Evolutionary conservation across 1,140 invertebrate genomes (phyloP).

Genomic region (Ceratina japonica): DNA sequence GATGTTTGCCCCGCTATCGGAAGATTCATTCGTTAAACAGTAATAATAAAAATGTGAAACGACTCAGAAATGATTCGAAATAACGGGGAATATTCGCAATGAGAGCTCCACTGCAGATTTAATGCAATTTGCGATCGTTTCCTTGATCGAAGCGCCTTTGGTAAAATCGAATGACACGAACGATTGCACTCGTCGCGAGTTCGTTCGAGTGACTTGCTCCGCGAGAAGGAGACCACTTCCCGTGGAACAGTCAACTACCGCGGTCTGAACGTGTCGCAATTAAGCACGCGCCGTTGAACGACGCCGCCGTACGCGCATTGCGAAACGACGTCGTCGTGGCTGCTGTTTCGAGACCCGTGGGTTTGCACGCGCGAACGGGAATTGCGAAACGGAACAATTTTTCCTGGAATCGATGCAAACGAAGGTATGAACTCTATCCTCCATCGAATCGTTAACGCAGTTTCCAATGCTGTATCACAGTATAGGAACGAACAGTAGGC

Average conservation of each 20-base stretch:
- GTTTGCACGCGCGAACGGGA: not conserved
- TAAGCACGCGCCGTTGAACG: slow-evolving; percentile 56
- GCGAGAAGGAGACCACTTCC: slow-evolving; percentile 2
- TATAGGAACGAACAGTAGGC: no score
- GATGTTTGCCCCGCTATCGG: no score
- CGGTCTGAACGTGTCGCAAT: slow-evolving; percentile 56
- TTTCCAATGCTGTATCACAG: no score
- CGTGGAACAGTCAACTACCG: slow-evolving; percentile 27
- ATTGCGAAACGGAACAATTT: not conserved
- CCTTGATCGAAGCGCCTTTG: slow-evolving; percentile 28
- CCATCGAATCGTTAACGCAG: not conserved
- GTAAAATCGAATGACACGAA: slow-evolving; percentile 62
- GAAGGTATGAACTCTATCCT: not conserved
- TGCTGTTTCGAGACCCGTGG: not conserved
- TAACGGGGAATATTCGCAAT: not conserved
- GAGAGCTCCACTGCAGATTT: slow-evolving; percentile 14
- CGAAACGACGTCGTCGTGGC: slow-evolving; percentile 5
- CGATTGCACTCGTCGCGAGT: slow-evolving; percentile 51
- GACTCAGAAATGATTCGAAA: not conserved
- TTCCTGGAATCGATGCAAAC: slow-evolving; percentile 4
- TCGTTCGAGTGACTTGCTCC: slow-evolving; percentile 2
- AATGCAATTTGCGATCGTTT: slow-evolving; percentile 55
- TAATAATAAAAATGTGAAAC: no score
- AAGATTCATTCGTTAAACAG: no score
- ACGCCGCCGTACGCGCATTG: slow-evolving; percentile 3